phyloP scores from a whole-genome alignment of 2,797 vertebrate species.

The Amblyraja radiata region DNA sequence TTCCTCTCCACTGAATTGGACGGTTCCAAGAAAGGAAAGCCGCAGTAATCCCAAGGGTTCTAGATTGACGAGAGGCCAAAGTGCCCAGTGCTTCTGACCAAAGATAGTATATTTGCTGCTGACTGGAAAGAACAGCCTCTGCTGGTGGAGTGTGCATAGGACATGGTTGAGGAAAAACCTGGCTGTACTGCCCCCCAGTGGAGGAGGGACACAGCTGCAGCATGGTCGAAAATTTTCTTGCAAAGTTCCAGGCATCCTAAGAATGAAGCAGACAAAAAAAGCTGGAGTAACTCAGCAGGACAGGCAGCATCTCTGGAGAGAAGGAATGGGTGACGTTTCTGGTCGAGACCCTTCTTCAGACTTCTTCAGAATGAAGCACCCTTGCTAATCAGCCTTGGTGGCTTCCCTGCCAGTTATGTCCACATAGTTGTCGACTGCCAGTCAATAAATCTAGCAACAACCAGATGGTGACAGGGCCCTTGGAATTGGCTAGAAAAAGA shows the following conservation, averaged over 20 bases:
- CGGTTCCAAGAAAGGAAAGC: background rate
- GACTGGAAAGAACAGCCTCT: background rate
- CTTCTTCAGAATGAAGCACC: background rate
- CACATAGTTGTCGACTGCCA: background rate
- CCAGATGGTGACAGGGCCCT: no score
- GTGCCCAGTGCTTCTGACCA: background rate
- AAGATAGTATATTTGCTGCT: background rate
- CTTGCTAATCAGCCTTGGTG: background rate
- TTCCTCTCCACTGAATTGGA: background rate
- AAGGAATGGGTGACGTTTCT: no score
- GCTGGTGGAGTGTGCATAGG: background rate
- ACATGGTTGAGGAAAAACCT: background rate
- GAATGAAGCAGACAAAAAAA: background rate
- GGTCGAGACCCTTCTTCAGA: no score
- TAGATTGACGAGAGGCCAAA: no score
- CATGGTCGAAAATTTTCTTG: background rate
- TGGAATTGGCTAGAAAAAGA: no score
- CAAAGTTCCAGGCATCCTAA: background rate
- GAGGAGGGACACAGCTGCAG: background rate
- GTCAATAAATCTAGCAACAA: no score
- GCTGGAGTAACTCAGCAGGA: no score
- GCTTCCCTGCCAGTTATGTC: background rate
- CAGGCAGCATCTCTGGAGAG: no score
- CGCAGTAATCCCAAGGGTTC: no score
- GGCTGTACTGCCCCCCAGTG: background rate